Base-by-base conservation (phyloP, 1,140 invertebrate genomes). In the Sminthurinus signatus region DNA sequence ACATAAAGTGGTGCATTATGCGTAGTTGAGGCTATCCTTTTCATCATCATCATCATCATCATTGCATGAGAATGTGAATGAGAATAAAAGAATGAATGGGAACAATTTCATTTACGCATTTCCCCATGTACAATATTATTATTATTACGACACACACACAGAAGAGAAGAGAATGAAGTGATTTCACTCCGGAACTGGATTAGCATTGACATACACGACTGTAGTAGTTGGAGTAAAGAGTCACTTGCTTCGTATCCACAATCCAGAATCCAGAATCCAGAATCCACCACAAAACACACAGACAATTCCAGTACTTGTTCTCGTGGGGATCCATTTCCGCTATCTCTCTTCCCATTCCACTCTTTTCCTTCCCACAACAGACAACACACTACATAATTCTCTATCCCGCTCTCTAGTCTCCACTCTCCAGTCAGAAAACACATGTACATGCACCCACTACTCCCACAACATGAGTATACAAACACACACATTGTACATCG, bases 241-340 rank as follows among this genome's bases (percentile, higher is more conserved):
- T 36, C 32, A 8, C 2, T 15, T 4, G 3, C 50, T 29, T 23
- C 27, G 5, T 15, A 8, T 48, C 44, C 17, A n/a, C n/a, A n/a
- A n/a, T n/a, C n/a, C n/a, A n/a, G n/a, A n/a, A n/a, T n/a, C n/a
- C n/a, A n/a, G n/a, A n/a, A n/a, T n/a, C n/a, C n/a, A n/a, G n/a
- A n/a, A n/a, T n/a, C n/a, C n/a, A n/a, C n/a, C n/a, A n/a, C n/a
- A 8, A 15, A 15, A 15, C 25, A 54, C 51, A 54, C 51, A 10
- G 10, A 10, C 19, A 48, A 10, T 48, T 19, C 46, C 8, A 12
- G 8, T 48, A 23, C 50, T 52, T 52, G 50, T 52, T 52, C 56
- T 59, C 56, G 32, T 59, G 56, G 56, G 56, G 56, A 43, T 59
- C 56, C 39, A 46, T 59, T 59, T 59, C 56, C 56, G 32, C 39